These are phyloP conservation scores for Pelecanus crispus DNA, from an alignment of 2,113 vertebrate species.

Conservation along the genomic window DNA sequence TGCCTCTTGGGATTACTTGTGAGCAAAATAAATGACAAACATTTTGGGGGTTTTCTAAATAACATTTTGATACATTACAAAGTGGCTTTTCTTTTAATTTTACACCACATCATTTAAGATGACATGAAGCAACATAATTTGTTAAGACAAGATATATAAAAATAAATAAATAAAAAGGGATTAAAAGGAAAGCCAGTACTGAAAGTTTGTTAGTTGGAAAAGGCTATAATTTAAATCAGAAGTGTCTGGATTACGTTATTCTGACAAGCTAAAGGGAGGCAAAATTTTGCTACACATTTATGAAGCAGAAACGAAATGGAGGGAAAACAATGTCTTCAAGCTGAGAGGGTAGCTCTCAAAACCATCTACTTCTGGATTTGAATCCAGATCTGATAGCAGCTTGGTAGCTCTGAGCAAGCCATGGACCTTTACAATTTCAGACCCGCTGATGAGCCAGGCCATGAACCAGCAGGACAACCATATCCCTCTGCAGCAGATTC, in stretches of 20 bases:
- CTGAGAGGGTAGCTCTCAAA: not conserved
- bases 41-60: not conserved
- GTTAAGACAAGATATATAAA: constrained; percentile 5
- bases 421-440: not conserved
- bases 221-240: constrained; percentile 30
- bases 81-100: constrained; percentile 53
- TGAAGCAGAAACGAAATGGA: not conserved
- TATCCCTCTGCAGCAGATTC: not conserved
- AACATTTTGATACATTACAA: constrained; percentile 44
- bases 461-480: not conserved
- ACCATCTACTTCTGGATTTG: not conserved
- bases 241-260: constrained; percentile 31
- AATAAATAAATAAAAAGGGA: constrained; percentile 41
- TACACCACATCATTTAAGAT: constrained; percentile 12
- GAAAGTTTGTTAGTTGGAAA: constrained; percentile 20
- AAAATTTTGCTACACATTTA: not conserved
- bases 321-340: not conserved
- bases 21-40: constrained; percentile 45
- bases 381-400: not conserved
- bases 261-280: constrained; percentile 7
- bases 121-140: constrained; percentile 32
- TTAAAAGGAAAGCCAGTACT: constrained; percentile 33
- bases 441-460: not conserved
- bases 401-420: not conserved
- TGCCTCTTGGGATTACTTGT: not conserved